Evolutionary conservation across 2,113 vertebrate genomes (phyloP).

Genomic region (Dipodomys ordii): DNA sequence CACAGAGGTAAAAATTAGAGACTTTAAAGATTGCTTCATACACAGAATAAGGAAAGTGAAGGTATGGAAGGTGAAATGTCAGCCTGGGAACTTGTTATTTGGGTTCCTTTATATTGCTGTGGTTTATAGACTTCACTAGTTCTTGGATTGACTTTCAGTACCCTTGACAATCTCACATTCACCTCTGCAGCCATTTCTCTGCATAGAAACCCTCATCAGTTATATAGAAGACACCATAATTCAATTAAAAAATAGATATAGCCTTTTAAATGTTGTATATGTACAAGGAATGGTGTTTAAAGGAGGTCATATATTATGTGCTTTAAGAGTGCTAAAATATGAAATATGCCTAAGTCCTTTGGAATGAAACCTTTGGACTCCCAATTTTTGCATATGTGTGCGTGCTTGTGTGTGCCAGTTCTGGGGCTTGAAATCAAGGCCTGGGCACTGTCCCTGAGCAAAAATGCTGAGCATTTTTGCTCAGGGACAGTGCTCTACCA

Average conservation of each 20-base stretch:
- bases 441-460: no score
- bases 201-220: background rate
- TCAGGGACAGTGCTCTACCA: no score
- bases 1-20: background rate
- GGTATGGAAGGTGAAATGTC: background rate
- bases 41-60: background rate
- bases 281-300: background rate
- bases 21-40: background rate
- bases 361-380: background rate
- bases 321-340: slow-evolving; percentile 8
- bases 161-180: background rate
- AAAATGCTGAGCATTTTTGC: no score
- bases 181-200: background rate
- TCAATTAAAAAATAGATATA: slow-evolving; percentile 41
- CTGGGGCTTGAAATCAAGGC: no score
- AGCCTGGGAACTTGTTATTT: background rate
- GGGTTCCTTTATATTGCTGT: background rate
- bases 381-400: background rate
- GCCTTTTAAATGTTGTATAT: background rate
- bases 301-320: background rate
- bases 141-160: background rate
- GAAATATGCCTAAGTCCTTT: background rate
- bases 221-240: background rate
- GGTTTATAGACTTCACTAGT: background rate
- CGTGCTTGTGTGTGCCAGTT: no score